phyloP scores from a whole-genome alignment of 1,140 invertebrate species.

The Atta cephalotes region DNA sequence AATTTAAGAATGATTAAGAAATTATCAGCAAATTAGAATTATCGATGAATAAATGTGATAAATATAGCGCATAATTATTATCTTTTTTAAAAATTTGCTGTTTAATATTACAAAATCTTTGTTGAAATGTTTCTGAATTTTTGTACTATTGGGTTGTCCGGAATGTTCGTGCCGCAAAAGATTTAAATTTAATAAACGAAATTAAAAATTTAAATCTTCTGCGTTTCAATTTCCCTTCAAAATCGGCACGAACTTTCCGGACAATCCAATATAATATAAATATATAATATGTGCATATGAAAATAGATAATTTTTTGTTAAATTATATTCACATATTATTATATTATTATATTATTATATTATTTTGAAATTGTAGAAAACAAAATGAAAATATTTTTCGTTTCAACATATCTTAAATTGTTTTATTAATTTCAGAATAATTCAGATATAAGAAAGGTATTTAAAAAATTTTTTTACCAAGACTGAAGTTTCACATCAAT shows the following conservation, averaged over 20 bases:
- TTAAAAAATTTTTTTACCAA: not conserved
- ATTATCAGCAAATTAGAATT: conserved; percentile 8
- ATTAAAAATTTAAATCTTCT: too few relatives aligned
- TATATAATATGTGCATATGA: not conserved
- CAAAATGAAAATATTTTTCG: not conserved
- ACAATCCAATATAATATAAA: not conserved
- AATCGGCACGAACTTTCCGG: too few relatives aligned
- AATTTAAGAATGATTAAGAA: conserved; percentile 19
- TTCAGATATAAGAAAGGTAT: not conserved
- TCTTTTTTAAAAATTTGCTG: not conserved
- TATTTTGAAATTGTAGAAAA: not conserved
- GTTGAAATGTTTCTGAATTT: not conserved
- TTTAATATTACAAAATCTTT: not conserved
- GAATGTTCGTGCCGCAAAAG: too few relatives aligned
- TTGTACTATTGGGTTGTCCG: not conserved
- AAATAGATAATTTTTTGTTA: not conserved
- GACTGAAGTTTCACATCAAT: not conserved
- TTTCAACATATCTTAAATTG: not conserved
- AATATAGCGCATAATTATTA: not conserved
- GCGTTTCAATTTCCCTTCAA: too few relatives aligned
- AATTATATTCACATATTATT: not conserved
- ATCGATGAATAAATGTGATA: too few relatives aligned
- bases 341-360: too few relatives aligned
- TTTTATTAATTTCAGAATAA: not conserved
- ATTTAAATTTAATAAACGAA: too few relatives aligned